Conservation (phyloP, 1,140 invertebrate genomes). For the Drosophila pectinifera region DNA sequence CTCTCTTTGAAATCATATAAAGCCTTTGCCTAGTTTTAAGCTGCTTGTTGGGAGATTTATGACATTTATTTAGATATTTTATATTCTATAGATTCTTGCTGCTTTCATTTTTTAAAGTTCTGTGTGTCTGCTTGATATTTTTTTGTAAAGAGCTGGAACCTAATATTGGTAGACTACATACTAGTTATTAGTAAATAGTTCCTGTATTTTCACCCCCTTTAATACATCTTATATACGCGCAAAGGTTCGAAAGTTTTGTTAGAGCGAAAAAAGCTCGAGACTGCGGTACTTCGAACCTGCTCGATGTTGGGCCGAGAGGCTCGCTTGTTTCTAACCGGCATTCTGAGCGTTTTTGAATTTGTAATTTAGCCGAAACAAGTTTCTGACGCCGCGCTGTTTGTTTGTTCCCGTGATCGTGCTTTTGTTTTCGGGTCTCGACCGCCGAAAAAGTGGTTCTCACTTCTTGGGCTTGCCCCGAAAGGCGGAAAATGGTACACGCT, state of each 20-base stretch:
- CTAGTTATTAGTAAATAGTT: too few species aligned
- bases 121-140: too few species aligned
- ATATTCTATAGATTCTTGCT: background rate
- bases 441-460: conserved; percentile 52
- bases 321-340: conserved; percentile 72
- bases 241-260: background rate
- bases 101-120: too few species aligned
- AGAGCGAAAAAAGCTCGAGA: conserved; percentile 28
- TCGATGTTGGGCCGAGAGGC: conserved; percentile 57
- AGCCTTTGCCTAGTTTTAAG: background rate
- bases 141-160: too few species aligned
- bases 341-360: conserved; percentile 61
- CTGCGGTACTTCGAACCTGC: conserved; percentile 67
- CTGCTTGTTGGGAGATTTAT: background rate
- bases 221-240: background rate
- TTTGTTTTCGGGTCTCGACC: conserved; percentile 35
- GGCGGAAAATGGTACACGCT: conserved; percentile 50
- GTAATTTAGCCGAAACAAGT: conserved; percentile 63
- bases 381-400: conserved; percentile 43
- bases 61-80: background rate
- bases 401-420: conserved; percentile 45
- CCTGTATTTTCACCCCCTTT: background rate
- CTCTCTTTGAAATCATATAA: too few species aligned
- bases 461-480: conserved; percentile 34
- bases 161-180: too few species aligned